phyloP scores from a whole-genome alignment of 2,888 invertebrate species.

The Petrolisthes manimaculis region DNA sequence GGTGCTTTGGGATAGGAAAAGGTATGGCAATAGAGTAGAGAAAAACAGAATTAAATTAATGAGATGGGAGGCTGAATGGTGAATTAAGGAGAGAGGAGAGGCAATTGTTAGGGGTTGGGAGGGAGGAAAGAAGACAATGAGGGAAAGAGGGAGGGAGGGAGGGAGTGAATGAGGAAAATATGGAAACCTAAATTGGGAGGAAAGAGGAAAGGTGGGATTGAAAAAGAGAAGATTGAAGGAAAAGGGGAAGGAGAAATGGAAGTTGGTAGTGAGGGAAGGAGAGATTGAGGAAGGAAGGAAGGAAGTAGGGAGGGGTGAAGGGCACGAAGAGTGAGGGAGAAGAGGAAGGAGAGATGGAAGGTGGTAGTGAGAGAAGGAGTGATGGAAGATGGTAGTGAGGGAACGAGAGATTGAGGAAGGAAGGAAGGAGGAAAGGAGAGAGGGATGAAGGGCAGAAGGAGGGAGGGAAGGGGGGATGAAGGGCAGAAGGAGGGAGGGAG shows the following conservation, averaged over 20 bases:
- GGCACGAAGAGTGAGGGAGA: neutral
- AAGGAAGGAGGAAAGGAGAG: neutral
- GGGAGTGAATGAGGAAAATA: neutral
- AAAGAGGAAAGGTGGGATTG: neutral
- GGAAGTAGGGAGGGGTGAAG: neutral
- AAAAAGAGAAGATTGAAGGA: neutral
- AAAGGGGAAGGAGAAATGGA: neutral
- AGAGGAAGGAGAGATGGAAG: neutral
- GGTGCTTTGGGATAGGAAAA: neutral
- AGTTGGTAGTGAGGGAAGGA: neutral
- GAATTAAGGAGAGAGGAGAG: neutral
- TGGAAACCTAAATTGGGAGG: neutral
- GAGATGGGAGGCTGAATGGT: neutral
- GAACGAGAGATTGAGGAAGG: neutral
- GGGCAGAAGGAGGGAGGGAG: neutral
- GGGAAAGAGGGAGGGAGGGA: neutral
- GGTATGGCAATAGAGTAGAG: neutral
- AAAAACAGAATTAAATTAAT: neutral
- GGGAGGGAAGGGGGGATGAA: neutral
- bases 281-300: neutral
- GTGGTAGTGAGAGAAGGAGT: neutral
- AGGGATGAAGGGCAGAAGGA: neutral
- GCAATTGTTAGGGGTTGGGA: neutral
- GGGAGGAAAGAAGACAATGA: neutral
- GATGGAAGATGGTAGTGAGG: neutral